Evolutionary conservation across 2,888 invertebrate species (phyloP), one percentile per base, ranked within the genome.

Genomic region (Metalampra italica): DNA sequence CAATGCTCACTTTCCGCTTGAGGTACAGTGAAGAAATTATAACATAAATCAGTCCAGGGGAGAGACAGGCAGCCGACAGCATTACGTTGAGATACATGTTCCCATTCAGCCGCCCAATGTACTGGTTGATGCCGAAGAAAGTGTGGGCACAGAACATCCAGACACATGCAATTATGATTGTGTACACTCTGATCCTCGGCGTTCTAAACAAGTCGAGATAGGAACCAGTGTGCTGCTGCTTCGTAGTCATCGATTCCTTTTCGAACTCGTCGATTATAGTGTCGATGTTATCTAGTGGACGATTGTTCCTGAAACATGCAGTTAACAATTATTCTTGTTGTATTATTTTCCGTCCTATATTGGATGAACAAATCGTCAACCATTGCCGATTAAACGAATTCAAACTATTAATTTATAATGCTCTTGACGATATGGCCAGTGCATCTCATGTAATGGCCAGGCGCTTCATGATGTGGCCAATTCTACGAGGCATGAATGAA

Each of bases 81-180:
- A 95, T 92, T 39, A 96, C 95, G 69, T 96, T 97, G 1, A 94
- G 55, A 69, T 96, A 97, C 46, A 96, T 91, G 66, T 96, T 91
- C 3, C 96, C 96, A 47, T 93, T 93, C 12, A 95, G 82, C 52
- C 93, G 92, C 0, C 94, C 94, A 45, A 95, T 93, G 70, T 94
- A 96, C 68, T 96, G 95, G 15, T 94, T 93, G 37, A 96, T 90
- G 0, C 96, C 96, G 64, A 95, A 97, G 76, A 95, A 95, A 44
- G 95, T 93, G 73, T 96, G 91, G 5, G 96, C 93, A 49, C 95
- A 94, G 5, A 94, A 94, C 53, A 94, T 83, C 97, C 96, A 96
- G 59, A 93, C 91, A 52, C 93, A 92, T 51, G 92, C 92, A 60
- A 93, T 92, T 43, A 92, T 90, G 1, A 94, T 68, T 0, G 94